Evolutionary conservation across 2,113 vertebrate species (phyloP).

Genomic region (Lota lota): DNA sequence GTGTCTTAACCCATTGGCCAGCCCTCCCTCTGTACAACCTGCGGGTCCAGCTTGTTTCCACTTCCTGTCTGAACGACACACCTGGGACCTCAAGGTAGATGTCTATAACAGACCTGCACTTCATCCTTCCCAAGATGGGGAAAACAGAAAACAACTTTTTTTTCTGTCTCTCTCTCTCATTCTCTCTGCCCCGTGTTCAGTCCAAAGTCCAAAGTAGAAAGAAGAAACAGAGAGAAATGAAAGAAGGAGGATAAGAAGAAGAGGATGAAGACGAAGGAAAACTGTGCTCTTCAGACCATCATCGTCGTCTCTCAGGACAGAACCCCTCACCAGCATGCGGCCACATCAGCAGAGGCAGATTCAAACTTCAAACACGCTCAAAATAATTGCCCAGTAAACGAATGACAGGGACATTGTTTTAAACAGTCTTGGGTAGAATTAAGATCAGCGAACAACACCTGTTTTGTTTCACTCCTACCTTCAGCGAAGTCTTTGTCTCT

Average conservation of each 20-base stretch:
- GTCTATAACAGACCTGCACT: slow-evolving; percentile 59
- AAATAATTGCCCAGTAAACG: not conserved
- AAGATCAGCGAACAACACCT: not conserved
- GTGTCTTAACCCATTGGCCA: slow-evolving; percentile 37
- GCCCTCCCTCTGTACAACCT: slow-evolving; percentile 30
- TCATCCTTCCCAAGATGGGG: slow-evolving; percentile 45
- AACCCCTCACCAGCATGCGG: slow-evolving; percentile 18
- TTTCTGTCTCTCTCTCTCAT: not conserved
- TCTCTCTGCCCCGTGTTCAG: slow-evolving; percentile 1
- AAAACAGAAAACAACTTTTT: slow-evolving; percentile 40
- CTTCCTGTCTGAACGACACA: slow-evolving; percentile 48
- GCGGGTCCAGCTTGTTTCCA: slow-evolving; percentile 48
- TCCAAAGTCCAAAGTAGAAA: slow-evolving; percentile 2
- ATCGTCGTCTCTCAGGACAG: not conserved
- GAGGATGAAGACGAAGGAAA: not conserved
- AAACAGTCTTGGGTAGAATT: not conserved
- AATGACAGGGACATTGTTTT: not conserved
- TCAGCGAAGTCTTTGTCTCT: slow-evolving; percentile 22
- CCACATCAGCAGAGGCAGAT: not conserved
- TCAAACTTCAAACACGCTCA: not conserved
- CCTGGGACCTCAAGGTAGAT: slow-evolving; percentile 56
- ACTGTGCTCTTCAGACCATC: too few relatives aligned
- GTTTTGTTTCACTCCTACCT: slow-evolving; percentile 41
- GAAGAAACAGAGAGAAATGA: not conserved
- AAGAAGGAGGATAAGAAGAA: not conserved